Evolutionary conservation across 92 coral and sea anemone species (phyloP).

Genomic region (Porites evermanni): DNA sequence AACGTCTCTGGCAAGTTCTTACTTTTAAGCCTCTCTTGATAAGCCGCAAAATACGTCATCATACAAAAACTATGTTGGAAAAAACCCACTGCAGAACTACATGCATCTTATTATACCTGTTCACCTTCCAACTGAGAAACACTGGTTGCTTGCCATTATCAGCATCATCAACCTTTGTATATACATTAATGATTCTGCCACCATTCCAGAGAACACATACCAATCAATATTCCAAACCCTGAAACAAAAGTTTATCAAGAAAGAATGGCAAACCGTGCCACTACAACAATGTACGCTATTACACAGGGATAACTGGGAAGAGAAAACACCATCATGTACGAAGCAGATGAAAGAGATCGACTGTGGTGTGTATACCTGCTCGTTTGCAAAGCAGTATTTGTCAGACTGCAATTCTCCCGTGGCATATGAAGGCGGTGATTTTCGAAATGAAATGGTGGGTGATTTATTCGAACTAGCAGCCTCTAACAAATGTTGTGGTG

Average conservation of each 20-base stretch:
- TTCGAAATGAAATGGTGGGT: too few relatives aligned
- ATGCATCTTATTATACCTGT: slow-evolving; percentile 28
- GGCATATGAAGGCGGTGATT: too few relatives aligned
- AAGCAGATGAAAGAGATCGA: too few relatives aligned
- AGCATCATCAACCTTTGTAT: slow-evolving; percentile 25
- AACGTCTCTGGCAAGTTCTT: too few relatives aligned
- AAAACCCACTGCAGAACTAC: slow-evolving; percentile 17
- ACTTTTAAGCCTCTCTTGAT: too few relatives aligned
- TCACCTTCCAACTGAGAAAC: slow-evolving; percentile 37
- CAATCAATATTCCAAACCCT: slow-evolving; percentile 11
- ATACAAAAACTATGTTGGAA: not conserved
- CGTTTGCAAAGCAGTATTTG: too few relatives aligned
- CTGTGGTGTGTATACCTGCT: too few relatives aligned
- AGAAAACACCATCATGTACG: slow-evolving; percentile 12
- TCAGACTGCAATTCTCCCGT: too few relatives aligned
- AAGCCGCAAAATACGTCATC: not conserved
- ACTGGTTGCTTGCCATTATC: slow-evolving; percentile 39
- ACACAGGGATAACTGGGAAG: slow-evolving; percentile 24
- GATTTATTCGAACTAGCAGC: slow-evolving; percentile 25
- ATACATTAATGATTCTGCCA: slow-evolving; percentile 6
- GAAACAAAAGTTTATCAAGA: slow-evolving; percentile 31
- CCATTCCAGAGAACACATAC: slow-evolving; percentile 21
- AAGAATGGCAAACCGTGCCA: slow-evolving; percentile 21
- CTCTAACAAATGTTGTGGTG: slow-evolving; percentile 14
- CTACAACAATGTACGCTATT: slow-evolving; percentile 16